A percentile compares a stretch with the other conserved stretches of the same genome.
phyloP scores from a whole-genome alignment of 2,113 vertebrate genomes.

The Ceuthmochares aereus region DNA sequence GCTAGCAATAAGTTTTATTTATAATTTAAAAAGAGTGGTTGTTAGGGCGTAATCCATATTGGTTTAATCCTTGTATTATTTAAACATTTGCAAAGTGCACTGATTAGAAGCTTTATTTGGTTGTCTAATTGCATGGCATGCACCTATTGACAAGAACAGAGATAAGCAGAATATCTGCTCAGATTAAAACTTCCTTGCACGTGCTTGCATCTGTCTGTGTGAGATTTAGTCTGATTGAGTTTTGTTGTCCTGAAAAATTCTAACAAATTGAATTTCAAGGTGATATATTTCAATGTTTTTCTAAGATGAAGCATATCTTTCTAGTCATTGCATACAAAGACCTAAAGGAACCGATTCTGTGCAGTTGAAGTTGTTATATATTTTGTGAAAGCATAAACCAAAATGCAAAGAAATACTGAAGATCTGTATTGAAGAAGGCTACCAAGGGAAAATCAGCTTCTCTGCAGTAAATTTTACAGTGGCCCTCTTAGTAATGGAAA shows the following conservation, averaged over 20 bases:
- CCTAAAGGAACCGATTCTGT: neutral
- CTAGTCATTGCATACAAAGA: neutral
- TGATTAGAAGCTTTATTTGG: neutral
- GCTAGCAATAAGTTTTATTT: neutral
- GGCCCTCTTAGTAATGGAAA: constrained; percentile 27
- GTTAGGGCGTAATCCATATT: neutral
- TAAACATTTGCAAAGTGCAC: neutral
- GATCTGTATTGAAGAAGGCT: neutral
- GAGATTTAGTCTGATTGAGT: neutral
- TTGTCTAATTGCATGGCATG: neutral
- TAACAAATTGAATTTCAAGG: neutral
- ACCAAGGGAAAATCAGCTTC: neutral
- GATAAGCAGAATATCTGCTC: neutral
- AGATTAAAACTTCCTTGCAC: neutral
- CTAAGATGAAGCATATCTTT: neutral
- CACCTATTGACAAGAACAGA: neutral
- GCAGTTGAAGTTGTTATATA: no score
- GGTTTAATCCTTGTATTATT: neutral
- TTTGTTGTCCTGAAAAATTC: neutral
- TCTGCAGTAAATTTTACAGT: constrained; percentile 31
- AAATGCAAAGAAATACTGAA: neutral
- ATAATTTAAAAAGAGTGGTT: neutral
- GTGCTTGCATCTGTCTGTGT: neutral
- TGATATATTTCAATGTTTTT: neutral
- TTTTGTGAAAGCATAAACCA: neutral